Evolutionary conservation across 2,797 vertebrate species (phyloP), one percentile per base, ranked within the genome.

Genomic region (Gephyroberyx darwinii): DNA sequence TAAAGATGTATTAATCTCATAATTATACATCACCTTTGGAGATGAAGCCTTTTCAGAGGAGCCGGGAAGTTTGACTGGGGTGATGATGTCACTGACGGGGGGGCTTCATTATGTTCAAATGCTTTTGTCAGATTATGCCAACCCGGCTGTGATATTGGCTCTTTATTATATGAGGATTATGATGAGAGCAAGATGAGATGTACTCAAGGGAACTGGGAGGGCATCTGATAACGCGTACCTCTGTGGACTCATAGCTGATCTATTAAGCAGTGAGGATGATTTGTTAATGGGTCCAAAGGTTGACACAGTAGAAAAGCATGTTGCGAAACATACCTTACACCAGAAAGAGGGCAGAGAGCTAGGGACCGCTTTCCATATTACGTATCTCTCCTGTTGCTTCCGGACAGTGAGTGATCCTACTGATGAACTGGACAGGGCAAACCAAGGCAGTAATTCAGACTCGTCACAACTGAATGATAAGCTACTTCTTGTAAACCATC

Each of bases 271-370:
- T 4, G 43, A 68, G 61, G 63, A 77, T 58, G 55, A 74, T 45
- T 65, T 77, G 65, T 67, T 85, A 91, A 90, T 89, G 89, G 85
- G 86, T 92, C 66, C 86, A 83, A 91, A 86, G 82, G 84, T 86
- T 78, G 65, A 74, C 14, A 39, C 48, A 56, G 65, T 57, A 74
- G 50, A 82, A 73, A 78, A 90, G 82, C 82, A 75, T 82, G 66
- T 71, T 77, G 74, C n/a, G 54, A 84, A 87, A 84, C 50, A 30
- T 48, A 13, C 48, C 65, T 56, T 37, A 60, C 51, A 63, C 6
- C 55, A 48, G 59, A 43, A 13, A 51, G 58, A 69, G 55, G n/a
- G 26, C 31, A 50, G 65, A 63, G 56, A 64, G 47, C 61, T 7
- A 26, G 59, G 47, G 55, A 71, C 77, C 30, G 13, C 56, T 65